phyloP scores from a whole-genome alignment of 1,140 invertebrate genomes.

The Temnothorax nylanderi region DNA sequence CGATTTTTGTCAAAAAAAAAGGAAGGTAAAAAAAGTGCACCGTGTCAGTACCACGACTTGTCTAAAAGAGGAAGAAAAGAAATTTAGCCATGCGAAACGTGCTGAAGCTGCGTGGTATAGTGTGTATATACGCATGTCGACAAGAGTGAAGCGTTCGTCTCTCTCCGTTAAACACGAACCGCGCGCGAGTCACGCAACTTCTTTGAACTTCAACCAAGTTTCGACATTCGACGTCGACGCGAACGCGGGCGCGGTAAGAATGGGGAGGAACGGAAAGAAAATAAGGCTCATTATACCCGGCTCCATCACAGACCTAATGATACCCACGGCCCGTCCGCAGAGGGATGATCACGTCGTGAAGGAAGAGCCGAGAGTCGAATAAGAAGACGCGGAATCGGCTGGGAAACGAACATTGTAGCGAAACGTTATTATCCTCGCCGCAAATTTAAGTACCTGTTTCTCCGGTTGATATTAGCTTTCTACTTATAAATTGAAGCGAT shows the following conservation, averaged over 20 bases:
- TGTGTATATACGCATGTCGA: conserved; percentile 33
- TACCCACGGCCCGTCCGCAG: conserved; percentile 35
- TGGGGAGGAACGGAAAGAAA: conserved; percentile 37
- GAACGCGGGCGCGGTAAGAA: conserved; percentile 1
- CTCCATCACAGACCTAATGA: conserved; percentile 51
- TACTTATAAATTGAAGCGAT: conserved; percentile 21
- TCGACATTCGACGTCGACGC: conserved; percentile 54
- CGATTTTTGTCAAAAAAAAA: neutral
- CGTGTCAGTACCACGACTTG: conserved; percentile 21
- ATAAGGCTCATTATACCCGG: conserved; percentile 54
- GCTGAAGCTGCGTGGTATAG: neutral
- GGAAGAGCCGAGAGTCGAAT: conserved; percentile 20
- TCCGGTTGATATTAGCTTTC: conserved; percentile 30
- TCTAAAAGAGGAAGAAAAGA: conserved; percentile 7
- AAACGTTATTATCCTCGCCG: conserved; percentile 40
- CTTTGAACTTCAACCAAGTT: conserved; percentile 46
- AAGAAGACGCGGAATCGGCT: conserved; percentile 5
- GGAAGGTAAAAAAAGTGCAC: conserved; percentile 2
- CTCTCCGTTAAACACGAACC: conserved; percentile 32
- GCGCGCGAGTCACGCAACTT: conserved; percentile 46
- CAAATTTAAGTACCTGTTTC: conserved; percentile 6
- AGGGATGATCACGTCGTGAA: conserved; percentile 47
- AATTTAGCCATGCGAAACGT: conserved; percentile 36
- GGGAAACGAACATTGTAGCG: conserved; percentile 12
- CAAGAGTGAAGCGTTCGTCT: conserved; percentile 20